Conservation (phyloP, 1,140 invertebrate species). For the Dryas iulia region DNA sequence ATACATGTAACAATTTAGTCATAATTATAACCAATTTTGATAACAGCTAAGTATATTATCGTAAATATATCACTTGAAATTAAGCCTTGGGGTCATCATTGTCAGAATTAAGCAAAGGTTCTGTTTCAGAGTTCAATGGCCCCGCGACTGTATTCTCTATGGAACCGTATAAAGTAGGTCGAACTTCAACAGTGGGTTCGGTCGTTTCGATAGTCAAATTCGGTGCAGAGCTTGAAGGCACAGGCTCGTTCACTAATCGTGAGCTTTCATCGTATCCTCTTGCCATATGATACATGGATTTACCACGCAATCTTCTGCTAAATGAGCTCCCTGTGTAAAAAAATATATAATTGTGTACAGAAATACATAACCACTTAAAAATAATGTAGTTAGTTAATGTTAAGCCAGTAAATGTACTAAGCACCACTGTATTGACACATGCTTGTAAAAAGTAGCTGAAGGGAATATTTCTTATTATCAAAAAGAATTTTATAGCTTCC, state of each 20-base stretch:
- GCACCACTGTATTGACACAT: too few species aligned
- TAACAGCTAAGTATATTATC: background rate
- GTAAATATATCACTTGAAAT: slow-evolving; percentile 12
- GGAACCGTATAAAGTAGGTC: slow-evolving; percentile 62
- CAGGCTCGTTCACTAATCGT: slow-evolving; percentile 61
- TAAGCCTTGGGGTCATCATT: slow-evolving; percentile 52
- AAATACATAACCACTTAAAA: too few species aligned
- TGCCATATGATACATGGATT: slow-evolving; percentile 85
- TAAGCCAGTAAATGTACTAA: too few species aligned
- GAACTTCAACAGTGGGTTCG: slow-evolving; percentile 49
- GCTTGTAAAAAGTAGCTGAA: too few species aligned
- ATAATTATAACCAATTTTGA: too few species aligned
- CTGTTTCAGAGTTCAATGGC: slow-evolving; percentile 54
- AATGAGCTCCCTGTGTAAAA: slow-evolving; percentile 83
- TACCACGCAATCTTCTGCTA: slow-evolving; percentile 86
- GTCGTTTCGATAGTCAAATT: slow-evolving; percentile 53
- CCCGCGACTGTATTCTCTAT: slow-evolving; percentile 51
- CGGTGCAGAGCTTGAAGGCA: slow-evolving; percentile 63
- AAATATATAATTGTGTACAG: too few species aligned
- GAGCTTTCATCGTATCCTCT: slow-evolving; percentile 82
- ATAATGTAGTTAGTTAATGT: too few species aligned
- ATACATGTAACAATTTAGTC: background rate
- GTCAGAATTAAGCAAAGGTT: slow-evolving; percentile 48
- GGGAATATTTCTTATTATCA: too few species aligned
- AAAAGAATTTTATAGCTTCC: too few species aligned